Evolutionary conservation across 2,888 invertebrate species (phyloP), one percentile per base, ranked within the genome.

Genomic region (Synergus laeviventris): DNA sequence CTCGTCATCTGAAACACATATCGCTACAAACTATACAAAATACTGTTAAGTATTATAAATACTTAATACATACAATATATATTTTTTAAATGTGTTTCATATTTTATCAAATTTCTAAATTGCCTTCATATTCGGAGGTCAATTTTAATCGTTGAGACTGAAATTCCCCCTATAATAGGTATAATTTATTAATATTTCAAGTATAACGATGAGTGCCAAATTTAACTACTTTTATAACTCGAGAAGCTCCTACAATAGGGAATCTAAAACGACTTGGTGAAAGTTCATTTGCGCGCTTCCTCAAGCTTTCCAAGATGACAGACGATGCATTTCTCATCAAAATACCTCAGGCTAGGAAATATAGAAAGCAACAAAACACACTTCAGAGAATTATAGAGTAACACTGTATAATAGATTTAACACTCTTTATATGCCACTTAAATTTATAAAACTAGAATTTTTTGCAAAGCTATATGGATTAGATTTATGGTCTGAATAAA

Each of bases 1-100:
- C 91, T 97, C 97, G 88, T 97, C 97, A 93, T 97, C 97, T 96
- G 94, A 82, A 95, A 95, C 54, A 77, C 49, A 81, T 38, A 79
- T 56, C 56, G 64, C 62, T 56, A 42, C 77, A 66, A 78, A 78
- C 54, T 62, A 78, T 31, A 31, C 12, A 24, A 49, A 70, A 49
- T 45, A 45, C 31, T 70, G 36, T 62, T 38, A 39, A 70, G 18
- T 39, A 56, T n/a, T 0, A 16, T 54, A n/a, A 42, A 1, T n/a
- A n/a, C 18, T 49, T 70, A 11, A 1, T 16, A 16, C 31, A 49
- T 45, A 8, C 2, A 70, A 45, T 45, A 42, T 70, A 31, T 49
- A n/a, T 49, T 8, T 9, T n/a, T n/a, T n/a, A 1, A 7, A 49
- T 49, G n/a, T n/a, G 16, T 16, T 14, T n/a, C 16, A 16, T 16